Conservation (phyloP, 2,888 invertebrate genomes). For the Xestia c-nigrum region DNA sequence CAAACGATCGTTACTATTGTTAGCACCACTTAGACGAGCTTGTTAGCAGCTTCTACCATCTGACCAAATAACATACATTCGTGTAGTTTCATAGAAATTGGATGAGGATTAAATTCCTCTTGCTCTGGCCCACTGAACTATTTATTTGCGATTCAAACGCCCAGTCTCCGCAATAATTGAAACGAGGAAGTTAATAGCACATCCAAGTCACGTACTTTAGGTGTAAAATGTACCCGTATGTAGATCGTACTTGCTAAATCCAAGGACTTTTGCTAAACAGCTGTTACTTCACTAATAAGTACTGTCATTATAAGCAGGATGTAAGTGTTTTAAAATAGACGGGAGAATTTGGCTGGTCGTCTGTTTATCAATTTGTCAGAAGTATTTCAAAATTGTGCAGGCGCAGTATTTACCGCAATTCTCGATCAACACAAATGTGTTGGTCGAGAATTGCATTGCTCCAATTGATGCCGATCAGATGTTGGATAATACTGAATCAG, state of each 20-base stretch:
- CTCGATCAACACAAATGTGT: background rate
- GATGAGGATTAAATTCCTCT: background rate
- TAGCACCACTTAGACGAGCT: constrained; percentile 23
- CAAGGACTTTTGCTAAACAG: constrained; percentile 15
- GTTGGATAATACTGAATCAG: constrained; percentile 1
- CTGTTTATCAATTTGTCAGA: constrained; percentile 28
- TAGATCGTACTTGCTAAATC: constrained; percentile 11
- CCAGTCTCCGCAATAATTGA: constrained; percentile 19
- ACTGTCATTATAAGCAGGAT: constrained; percentile 24
- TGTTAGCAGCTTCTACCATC: constrained; percentile 3
- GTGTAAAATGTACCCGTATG: constrained; percentile 8
- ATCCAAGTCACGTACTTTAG: constrained; percentile 42
- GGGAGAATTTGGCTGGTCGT: constrained; percentile 14
- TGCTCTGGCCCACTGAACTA: background rate
- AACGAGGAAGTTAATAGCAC: constrained; percentile 36
- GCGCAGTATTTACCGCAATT: constrained; percentile 6
- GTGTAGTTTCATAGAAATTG: constrained; percentile 10
- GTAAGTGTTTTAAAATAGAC: constrained; percentile 28
- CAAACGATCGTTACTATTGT: constrained; percentile 2
- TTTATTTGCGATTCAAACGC: background rate
- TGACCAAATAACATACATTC: constrained; percentile 32
- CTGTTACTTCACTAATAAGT: constrained; percentile 27
- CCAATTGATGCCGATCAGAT: constrained; percentile 6
- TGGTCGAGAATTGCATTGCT: constrained; percentile 19
- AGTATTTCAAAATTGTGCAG: constrained; percentile 34